These are phyloP conservation scores for Thryonomys swinderianus DNA, from an alignment of 2,113 vertebrate genomes.

Conservation along the genomic window DNA sequence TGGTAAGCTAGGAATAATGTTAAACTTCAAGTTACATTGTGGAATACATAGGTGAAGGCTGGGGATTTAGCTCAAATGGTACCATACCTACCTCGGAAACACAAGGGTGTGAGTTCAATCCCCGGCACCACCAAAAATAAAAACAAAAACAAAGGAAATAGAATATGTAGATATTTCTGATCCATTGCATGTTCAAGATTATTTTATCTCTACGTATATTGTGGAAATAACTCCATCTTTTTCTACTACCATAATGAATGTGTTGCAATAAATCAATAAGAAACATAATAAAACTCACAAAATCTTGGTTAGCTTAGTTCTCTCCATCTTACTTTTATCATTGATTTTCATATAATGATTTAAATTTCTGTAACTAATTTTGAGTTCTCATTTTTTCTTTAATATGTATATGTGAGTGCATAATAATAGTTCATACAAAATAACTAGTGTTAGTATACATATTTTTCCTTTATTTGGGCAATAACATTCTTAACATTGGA, in stretches of 20 bases:
- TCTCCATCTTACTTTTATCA: background rate
- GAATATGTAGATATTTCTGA: background rate
- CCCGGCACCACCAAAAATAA: too few relatives aligned
- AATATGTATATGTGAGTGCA: background rate
- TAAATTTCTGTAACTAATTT: background rate
- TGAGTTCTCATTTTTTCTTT: background rate
- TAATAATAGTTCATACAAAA: background rate
- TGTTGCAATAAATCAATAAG: background rate
- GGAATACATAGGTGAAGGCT: too few relatives aligned
- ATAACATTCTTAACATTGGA: background rate
- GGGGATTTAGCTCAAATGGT: too few relatives aligned
- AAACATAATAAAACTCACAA: background rate
- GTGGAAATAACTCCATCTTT: background rate
- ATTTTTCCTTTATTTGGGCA: background rate
- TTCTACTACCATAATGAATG: background rate
- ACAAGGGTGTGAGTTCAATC: too few relatives aligned
- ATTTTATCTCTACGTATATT: background rate
- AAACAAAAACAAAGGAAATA: too few relatives aligned
- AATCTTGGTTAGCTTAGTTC: background rate
- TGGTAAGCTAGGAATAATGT: background rate
- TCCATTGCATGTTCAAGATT: background rate
- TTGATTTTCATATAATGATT: background rate
- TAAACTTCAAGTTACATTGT: background rate
- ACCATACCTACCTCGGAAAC: too few relatives aligned
- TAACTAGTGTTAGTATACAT: background rate